A percentile compares a stretch with the other conserved stretches of the same genome.
These are phyloP conservation scores for Kryptolebias ocellatus DNA, from an alignment of 2,797 vertebrate species.

Conservation along the genomic window DNA sequence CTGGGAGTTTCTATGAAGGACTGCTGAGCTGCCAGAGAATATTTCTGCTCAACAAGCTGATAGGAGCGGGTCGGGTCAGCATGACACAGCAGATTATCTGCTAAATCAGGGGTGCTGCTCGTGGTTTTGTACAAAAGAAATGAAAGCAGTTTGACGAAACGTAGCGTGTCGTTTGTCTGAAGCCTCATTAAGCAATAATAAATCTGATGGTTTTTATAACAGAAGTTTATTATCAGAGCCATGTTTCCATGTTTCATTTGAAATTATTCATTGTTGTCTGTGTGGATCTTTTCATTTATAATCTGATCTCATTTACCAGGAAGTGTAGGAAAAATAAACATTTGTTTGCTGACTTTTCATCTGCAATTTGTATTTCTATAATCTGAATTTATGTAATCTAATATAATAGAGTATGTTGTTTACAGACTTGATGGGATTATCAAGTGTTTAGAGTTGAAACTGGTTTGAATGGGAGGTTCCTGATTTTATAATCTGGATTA, in stretches of 20 bases:
- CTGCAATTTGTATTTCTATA: slow-evolving; percentile 56
- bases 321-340: slow-evolving; percentile 33
- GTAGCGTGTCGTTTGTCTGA: slow-evolving; percentile 35
- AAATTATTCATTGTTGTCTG: slow-evolving; percentile 47
- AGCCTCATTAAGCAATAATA: slow-evolving; percentile 12
- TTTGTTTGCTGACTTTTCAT: slow-evolving; percentile 33
- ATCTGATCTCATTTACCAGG: slow-evolving; percentile 33
- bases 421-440: slow-evolving; percentile 19
- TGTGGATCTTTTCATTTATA: slow-evolving; percentile 25
- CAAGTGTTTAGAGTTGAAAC: too few species aligned
- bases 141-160: slow-evolving; percentile 2
- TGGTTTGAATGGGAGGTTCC: not conserved
- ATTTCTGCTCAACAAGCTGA: not conserved
- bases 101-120: slow-evolving; percentile 9
- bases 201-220: slow-evolving; percentile 30
- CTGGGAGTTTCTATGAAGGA: slow-evolving; percentile 48
- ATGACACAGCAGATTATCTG: slow-evolving; percentile 23
- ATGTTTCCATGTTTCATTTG: slow-evolving; percentile 37
- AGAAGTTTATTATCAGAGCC: slow-evolving; percentile 42
- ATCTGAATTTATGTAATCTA: slow-evolving; percentile 33
- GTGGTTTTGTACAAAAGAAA: slow-evolving; percentile 13
- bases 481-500: not conserved
- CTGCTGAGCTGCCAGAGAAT: slow-evolving; percentile 10
- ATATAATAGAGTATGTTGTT: slow-evolving; percentile 44
- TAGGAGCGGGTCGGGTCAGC: not conserved